Conservation (phyloP, 35 echinoderm and acorn worm genomes). For the Hemicentrotus pulcherrimus region DNA sequence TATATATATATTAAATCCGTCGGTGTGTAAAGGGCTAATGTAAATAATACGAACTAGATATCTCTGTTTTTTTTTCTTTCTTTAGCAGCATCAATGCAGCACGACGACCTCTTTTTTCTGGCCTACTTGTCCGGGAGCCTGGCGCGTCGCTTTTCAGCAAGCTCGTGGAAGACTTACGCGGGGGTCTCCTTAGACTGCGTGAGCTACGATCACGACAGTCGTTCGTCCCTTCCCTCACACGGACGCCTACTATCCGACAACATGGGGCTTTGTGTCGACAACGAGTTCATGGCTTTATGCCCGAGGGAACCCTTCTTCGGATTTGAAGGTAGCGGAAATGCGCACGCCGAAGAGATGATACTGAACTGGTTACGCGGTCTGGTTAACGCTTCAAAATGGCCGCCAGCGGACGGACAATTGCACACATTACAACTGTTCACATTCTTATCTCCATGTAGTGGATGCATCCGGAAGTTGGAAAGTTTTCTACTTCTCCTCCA, state of each 20-base stretch:
- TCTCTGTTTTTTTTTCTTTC: too few relatives aligned
- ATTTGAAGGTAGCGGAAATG: background rate
- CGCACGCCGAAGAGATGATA: background rate
- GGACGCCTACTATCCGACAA: background rate
- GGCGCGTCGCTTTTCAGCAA: background rate
- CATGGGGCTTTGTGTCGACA: background rate
- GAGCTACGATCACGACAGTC: background rate
- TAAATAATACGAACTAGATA: too few relatives aligned
- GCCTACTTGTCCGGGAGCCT: too few relatives aligned
- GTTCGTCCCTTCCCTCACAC: background rate
- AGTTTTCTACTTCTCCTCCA: background rate
- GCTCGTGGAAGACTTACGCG: background rate
- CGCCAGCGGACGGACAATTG: background rate
- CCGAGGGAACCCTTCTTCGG: background rate
- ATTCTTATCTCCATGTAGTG: background rate
- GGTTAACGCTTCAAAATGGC: background rate
- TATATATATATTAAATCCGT: too few relatives aligned
- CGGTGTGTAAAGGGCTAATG: too few relatives aligned
- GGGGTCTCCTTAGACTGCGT: background rate
- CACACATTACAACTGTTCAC: background rate
- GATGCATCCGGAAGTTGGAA: background rate
- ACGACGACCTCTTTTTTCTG: too few relatives aligned
- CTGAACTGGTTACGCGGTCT: background rate
- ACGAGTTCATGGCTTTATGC: conserved; percentile 1
- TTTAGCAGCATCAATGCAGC: too few relatives aligned